A percentile compares a stretch with the other conserved stretches of the same genome.
Conservation (phyloP, 1,140 invertebrate genomes). For the Littorina saxatilis region DNA sequence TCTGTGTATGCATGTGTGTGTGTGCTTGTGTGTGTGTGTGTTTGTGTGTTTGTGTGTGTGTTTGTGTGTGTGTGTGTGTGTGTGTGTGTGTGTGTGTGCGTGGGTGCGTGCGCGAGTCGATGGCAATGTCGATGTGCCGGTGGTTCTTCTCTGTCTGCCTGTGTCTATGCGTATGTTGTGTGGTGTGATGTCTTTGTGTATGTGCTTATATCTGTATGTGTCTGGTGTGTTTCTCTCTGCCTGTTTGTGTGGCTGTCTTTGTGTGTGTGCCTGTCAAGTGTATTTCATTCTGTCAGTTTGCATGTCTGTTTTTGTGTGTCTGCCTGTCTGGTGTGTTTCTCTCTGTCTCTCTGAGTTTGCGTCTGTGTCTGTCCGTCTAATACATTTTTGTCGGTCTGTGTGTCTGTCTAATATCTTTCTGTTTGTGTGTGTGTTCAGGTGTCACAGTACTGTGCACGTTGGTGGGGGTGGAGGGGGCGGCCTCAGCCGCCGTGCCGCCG, state of each 20-base stretch:
- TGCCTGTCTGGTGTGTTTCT: background rate
- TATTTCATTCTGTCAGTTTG: background rate
- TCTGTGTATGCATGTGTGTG: no score
- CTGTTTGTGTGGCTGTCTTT: background rate
- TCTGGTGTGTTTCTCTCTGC: background rate
- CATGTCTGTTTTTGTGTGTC: background rate
- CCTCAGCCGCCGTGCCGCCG: no score
- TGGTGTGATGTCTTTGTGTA: conserved; percentile 4
- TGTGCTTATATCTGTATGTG: conserved; percentile 11
- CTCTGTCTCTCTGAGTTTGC: background rate
- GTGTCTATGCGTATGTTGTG: conserved; percentile 6
- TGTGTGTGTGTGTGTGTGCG: conserved; percentile 12
- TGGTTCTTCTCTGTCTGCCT: background rate
- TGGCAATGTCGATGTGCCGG: background rate
- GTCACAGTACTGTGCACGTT: no score
- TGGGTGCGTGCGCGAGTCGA: background rate
- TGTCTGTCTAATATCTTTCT: background rate
- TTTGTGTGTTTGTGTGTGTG: no score
- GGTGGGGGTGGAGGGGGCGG: no score
- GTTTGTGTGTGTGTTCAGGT: background rate
- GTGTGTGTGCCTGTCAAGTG: background rate
- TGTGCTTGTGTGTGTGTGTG: no score
- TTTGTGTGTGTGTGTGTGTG: no score
- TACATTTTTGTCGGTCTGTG: background rate
- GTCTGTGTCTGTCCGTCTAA: background rate